These are phyloP conservation scores for Mantis religiosa DNA, from an alignment of 2,888 invertebrate species.

Conservation along the genomic window DNA sequence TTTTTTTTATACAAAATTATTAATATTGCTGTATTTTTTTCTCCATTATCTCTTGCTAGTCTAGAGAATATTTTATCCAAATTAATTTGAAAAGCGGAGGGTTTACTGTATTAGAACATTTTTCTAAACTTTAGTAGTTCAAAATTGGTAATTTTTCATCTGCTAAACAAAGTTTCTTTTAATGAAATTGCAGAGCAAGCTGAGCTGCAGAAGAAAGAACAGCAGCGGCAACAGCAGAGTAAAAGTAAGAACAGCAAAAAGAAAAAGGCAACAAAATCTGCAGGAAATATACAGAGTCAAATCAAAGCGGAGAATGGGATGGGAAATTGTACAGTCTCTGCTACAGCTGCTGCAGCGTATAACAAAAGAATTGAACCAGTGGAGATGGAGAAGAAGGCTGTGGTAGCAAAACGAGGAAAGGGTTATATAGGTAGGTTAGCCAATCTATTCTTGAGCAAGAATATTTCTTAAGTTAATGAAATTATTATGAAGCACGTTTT, in stretches of 20 bases:
- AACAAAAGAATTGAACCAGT: background rate
- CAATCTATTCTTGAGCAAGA: no score
- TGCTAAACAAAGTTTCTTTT: no score
- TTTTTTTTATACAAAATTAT: no score
- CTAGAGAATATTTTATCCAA: no score
- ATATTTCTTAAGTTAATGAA: no score
- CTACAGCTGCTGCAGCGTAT: background rate
- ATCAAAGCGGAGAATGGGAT: slow-evolving; percentile 23
- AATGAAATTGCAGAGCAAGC: slow-evolving; percentile 11
- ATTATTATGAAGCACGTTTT: no score
- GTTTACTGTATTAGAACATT: background rate
- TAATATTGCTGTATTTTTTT: no score
- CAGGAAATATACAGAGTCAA: slow-evolving; percentile 2
- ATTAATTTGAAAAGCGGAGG: no score
- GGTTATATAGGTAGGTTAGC: background rate
- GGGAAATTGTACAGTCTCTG: background rate
- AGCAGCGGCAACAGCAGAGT: slow-evolving; percentile 6
- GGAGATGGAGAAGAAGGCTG: background rate
- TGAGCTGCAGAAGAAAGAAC: slow-evolving; percentile 21
- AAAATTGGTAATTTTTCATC: background rate
- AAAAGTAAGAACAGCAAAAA: slow-evolving; percentile 21
- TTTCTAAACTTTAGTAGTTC: background rate
- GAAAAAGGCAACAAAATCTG: slow-evolving; percentile 23
- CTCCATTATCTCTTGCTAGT: no score
- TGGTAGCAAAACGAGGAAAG: background rate